Percentiles rank a stretch among this genome's conserved stretches.
phyloP scores from a whole-genome alignment of 92 coral and sea anemone species.

The Umimayanthus kanabou region DNA sequence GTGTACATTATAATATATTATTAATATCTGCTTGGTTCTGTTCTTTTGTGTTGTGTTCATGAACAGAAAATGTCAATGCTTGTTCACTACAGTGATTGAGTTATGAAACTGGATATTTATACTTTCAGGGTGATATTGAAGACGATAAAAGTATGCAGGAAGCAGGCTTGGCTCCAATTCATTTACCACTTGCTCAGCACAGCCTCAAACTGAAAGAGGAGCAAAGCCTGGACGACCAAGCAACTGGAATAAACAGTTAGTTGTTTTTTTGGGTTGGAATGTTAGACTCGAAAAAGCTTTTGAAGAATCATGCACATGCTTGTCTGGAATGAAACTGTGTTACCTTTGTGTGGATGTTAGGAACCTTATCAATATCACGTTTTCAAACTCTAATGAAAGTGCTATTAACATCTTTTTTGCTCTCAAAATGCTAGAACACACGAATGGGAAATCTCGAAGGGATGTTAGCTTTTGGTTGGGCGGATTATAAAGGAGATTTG shows the following conservation, averaged over 20 bases:
- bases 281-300: too few species aligned
- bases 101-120: not conserved
- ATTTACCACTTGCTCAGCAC: conserved; percentile 37
- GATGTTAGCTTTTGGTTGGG: too few species aligned
- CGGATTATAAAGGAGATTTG: not conserved
- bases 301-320: not conserved
- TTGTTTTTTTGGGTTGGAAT: not conserved
- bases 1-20: too few species aligned
- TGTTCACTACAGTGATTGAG: not conserved
- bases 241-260: conserved; percentile 20
- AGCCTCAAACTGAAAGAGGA: conserved; percentile 30
- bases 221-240: not conserved
- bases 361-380: too few species aligned
- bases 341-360: not conserved
- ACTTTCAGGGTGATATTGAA: conserved; percentile 11
- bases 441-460: not conserved
- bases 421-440: not conserved
- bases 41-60: too few species aligned
- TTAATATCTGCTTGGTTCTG: too few species aligned
- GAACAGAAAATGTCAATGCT: not conserved
- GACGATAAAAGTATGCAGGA: conserved; percentile 14
- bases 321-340: not conserved
- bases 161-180: conserved; percentile 38
- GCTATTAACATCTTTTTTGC: too few species aligned
- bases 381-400: too few species aligned